phyloP scores from a whole-genome alignment of 2,113 vertebrate genomes.

The Brienomyrus brachyistius region DNA sequence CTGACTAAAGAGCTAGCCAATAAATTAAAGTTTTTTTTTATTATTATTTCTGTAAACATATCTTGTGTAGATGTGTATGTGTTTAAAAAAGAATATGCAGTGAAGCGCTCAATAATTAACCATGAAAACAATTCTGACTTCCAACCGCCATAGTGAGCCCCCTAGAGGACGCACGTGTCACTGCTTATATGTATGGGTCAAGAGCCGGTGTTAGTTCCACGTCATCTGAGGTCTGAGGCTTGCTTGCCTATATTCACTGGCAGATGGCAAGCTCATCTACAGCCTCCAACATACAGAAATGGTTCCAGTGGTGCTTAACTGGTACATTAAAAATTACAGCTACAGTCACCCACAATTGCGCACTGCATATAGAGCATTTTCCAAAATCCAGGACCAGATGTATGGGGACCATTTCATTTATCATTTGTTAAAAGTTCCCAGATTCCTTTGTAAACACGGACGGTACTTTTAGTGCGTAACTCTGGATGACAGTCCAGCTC shows the following conservation, averaged over 20 bases:
- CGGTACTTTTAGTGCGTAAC: not conserved
- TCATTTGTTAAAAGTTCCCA: not conserved
- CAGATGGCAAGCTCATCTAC: slow-evolving; percentile 2
- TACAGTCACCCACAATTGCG: not conserved
- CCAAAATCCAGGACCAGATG: not conserved
- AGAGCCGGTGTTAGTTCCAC: not conserved
- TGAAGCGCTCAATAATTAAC: not conserved
- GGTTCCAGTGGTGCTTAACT: not conserved
- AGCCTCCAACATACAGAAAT: not conserved
- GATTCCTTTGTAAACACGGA: not conserved
- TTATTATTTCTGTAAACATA: not conserved
- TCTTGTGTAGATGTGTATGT: not conserved
- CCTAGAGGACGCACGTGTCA: not conserved
- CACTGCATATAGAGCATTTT: not conserved
- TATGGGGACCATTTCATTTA: not conserved
- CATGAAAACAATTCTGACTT: not conserved
- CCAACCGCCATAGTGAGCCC: not conserved
- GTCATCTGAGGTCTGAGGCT: not conserved
- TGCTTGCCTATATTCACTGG: not conserved
- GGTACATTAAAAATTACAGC: not conserved
- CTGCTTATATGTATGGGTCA: not conserved
- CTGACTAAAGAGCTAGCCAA: not conserved
- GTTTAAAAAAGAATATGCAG: not conserved
- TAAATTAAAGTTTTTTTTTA: not conserved
- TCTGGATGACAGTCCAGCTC: not conserved